Base-by-base conservation (phyloP, 2,888 invertebrate genomes). In the Mactromeris polynyma region DNA sequence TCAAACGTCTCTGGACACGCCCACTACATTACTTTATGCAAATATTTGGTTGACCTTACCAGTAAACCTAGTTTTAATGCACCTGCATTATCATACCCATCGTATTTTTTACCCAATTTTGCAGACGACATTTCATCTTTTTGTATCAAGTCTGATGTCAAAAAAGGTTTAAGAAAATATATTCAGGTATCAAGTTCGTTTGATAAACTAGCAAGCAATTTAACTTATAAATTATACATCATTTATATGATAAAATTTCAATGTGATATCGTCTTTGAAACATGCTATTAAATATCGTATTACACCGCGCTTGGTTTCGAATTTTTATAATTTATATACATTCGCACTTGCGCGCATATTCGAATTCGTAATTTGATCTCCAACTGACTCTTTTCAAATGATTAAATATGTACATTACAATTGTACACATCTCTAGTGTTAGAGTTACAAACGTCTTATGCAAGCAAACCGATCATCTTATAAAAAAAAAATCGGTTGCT, bases 171-270 rank as follows among this genome's bases (percentile, higher is more conserved):
- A 84, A 38, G 78, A 84, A 84, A 78, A 77, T 84, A 78, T 78
- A 84, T 78, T 51, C 21, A 54, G 36, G 31, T 77, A 84, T 84
- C 84, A 26, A 31, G 46, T 78, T 77, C 54, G 77, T 51, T 51
- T 51, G 84, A 54, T 78, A 78, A 77, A 77, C 51, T 26, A n/a
- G 17, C n/a, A 51, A 51, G 26, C 78, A 84, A 51, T 78, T 78
- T 54, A 84, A 21, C 54, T 11, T 77, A 84, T 46, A 84, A 78
- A 84, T 84, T 78, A 84, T 54, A 31, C 78, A 78, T 46, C 51
- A 78, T 77, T 84, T 78, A 78, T 54, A 36, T 77, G 77, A 84
- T 84, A 78, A 51, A 78, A 54, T 84, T 84, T 54, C 84, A 42
- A 73, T 82, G 54, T 11, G 64, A 40, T n/a, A 58, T 36, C n/a